These are phyloP conservation scores for Actinopyga echinites DNA, from an alignment of 53 echinoderm and acorn worm species.

Conservation along the genomic window DNA sequence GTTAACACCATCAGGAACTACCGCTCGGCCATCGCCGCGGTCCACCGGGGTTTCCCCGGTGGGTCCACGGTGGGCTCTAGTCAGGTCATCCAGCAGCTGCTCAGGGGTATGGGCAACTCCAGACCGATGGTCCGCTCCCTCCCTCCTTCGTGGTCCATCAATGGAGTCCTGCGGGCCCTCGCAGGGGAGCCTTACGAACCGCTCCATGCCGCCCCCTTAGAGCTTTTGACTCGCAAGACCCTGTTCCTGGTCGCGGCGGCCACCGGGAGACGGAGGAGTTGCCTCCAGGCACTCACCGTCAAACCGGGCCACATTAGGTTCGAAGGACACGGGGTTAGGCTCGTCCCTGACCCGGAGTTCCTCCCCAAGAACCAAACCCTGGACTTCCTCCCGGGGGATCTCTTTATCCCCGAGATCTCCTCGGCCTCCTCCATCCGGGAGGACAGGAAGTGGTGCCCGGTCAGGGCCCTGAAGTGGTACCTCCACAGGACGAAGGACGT, in stretches of 20 bases:
- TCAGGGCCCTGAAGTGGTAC: neutral
- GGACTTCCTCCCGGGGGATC: neutral
- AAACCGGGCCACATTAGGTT: constrained; percentile 43
- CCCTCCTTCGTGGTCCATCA: neutral
- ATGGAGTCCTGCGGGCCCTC: neutral
- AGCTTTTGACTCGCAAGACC: neutral
- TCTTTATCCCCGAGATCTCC: constrained; percentile 34
- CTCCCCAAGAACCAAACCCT: constrained; percentile 41
- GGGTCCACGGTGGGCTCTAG: neutral
- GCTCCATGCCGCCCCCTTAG: neutral
- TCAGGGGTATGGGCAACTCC: neutral
- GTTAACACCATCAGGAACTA: no score
- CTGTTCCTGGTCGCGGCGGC: constrained; percentile 34
- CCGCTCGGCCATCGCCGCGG: neutral
- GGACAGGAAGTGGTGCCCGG: neutral
- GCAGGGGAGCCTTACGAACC: neutral
- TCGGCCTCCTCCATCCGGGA: neutral
- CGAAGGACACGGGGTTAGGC: constrained; percentile 24
- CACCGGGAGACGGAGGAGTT: constrained; percentile 24
- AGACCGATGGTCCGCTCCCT: neutral
- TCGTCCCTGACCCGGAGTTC: neutral
- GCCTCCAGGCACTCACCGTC: constrained; percentile 47
- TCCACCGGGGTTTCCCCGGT: neutral
- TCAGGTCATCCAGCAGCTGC: neutral
- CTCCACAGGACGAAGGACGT: neutral